Evolutionary conservation across 2,888 invertebrate genomes (phyloP), one percentile per base, ranked within the genome.

Genomic region (Pantelozetes paolii): DNA sequence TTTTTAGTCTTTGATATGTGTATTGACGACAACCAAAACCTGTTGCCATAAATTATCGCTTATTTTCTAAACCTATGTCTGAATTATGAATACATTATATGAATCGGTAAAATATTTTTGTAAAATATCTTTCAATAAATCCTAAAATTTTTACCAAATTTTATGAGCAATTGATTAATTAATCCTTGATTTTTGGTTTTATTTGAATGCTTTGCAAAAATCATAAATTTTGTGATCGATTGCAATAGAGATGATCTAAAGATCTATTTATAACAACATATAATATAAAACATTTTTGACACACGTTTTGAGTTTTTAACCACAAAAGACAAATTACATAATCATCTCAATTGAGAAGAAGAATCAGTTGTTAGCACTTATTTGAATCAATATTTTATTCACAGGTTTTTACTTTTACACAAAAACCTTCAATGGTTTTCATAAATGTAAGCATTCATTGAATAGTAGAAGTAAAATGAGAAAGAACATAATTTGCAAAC

Each of bases 11-110:
- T 50, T 6, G 20, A 20, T 20, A 20, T 13, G 15, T 45, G 2
- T 5, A 50, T 20, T 50, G 50, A 50, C 50, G 50, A 50, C 50
- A 50, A 50, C 20, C 36, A 50, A 50, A 50, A 50, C 50, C 50
- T 50, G 50, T 50, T 50, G 20, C 50, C 20, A 50, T 50, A 50
- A 50, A 50, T 50, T 20, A 5, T 50, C 50, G 6, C 50, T 5
- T 3, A 50, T 20, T 50, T 20, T 18, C 20, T 50, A 5, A 15
- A 50, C 20, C n/a, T n/a, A n/a, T n/a, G n/a, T 45, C 6, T 40
- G 13, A 40, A 40, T 9, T 9, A 13, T 45, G 2, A 45, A 13
- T 8, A 45, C n/a, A 18, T 45, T 45, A 45, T 18, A 45, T 13
- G 15, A 45, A 9, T 45, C n/a, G 13, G 15, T 45, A n/a, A 13